Base-by-base conservation (phyloP, 2,113 vertebrate species). In the Bettongia penicillata region DNA sequence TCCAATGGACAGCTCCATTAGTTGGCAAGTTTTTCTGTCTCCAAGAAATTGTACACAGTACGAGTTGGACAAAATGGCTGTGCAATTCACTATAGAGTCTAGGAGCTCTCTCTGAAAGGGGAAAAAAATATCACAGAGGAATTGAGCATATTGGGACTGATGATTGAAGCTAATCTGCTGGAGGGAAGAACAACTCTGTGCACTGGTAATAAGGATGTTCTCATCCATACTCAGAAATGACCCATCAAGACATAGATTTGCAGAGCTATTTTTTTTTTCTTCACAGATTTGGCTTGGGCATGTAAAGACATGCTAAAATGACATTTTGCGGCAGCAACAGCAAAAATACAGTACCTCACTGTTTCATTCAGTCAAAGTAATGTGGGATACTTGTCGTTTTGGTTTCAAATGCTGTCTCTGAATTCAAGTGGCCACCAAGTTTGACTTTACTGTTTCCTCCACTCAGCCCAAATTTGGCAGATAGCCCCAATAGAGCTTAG, bases 391-490 rank as follows among this genome's bases (percentile, higher is more conserved):
- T 95, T 90, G 6, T 9, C 1, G 5, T 37, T 51, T 92, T 93
- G 51, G 90, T 94, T 97, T 95, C 97, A 98, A 97, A 96, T 95
- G 92, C 93, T 95, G 94, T 77, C 90, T 57, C 95, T 93, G 96
- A 96, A 91, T 90, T 95, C 95, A 96, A 98, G 91, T 95, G 93
- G 97, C 94, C 96, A 92, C 91, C 97, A 96, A 90, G 95, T 97
- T 96, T 95, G 98, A 97, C 93, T 95, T 94, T 92, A 97, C 91
- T 97, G 89, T 96, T 97, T 97, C 77, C 51, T 93, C 1, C 52
- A 93, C 47, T 95, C 97, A 98, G 95, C 93, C 95, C 96, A 96
- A 97, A 57, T 93, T 96, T 98, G 97, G 98, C 97, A 97, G 26
- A 8, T 57, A 94, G 94, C 97, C 97, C 43, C 0, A 96, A 98